Base-by-base conservation (phyloP, 2,888 invertebrate genomes). In the Amblyjoppa fuscipennis region DNA sequence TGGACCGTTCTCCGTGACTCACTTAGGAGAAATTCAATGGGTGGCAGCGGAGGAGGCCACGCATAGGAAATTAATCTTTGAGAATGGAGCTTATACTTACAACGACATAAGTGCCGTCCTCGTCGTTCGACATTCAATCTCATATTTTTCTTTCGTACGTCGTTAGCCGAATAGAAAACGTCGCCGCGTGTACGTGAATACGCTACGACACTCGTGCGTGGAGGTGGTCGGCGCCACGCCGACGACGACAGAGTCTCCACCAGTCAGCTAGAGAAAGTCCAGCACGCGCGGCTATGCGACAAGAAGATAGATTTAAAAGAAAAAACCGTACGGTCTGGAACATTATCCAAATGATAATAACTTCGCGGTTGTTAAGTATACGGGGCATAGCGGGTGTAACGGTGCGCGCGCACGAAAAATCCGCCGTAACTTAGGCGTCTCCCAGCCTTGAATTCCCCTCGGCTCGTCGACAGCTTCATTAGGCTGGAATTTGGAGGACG, bases 391-490 rank as follows among this genome's bases (percentile, higher is more conserved):
- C 45, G 38, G 34, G 73, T 11, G 73, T 87, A 89, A 89, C 76
- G 85, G 75, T 64, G 75, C 68, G 79, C 74, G 73, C 77, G 82
- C 87, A 85, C 83, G 85, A 83, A 84, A 81, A 81, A 81, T 73
- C 69, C 45, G 64, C 20, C 68, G 69, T 83, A 79, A 66, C 20
- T 85, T 74, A 38, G 34, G 45, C 68, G 51, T 45, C 73, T 78
- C 78, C 20, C 34, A 59, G 78, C 45, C 70, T 78, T 34, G 51
- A 70, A 45, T 73, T 20, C 69, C 68, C 68, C 9, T 31, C 45
- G 59, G 34, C 34, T 71, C 51, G 49, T 64, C 81, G 85, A 89
- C 85, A 88, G 81, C 88, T 91, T 92, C 89, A 89, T 92, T 91
- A 90, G 82, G 66, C 81, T 77, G 87, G 90, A 88, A 90, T 90